Evolutionary conservation across 2,797 vertebrate genomes (phyloP).

Genomic region (Gymnoscopelus microlampas): DNA sequence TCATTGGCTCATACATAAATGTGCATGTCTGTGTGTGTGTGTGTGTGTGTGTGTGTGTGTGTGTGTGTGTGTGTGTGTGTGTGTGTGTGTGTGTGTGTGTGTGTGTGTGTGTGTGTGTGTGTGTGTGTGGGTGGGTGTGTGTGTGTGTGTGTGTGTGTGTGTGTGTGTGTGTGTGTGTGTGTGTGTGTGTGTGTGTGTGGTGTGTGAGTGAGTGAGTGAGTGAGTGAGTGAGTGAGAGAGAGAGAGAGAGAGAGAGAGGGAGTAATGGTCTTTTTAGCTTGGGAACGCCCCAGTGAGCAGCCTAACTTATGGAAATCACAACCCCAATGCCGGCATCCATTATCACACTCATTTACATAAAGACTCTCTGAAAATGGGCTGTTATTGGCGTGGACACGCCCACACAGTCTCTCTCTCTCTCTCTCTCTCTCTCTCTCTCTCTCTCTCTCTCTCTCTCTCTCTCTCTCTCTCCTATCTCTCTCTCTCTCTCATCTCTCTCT

Average conservation of each 20-base stretch:
- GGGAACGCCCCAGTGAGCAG: conserved; percentile 73
- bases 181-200: conserved; percentile 38
- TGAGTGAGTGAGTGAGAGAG: conserved; percentile 18
- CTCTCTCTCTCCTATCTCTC: no score
- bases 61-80: conserved; percentile 43
- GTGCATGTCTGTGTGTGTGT: conserved; percentile 38
- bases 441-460: no score
- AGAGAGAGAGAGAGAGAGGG: conserved; percentile 19
- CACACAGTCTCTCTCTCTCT: no score
- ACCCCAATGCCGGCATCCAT: conserved; percentile 84
- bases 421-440: no score
- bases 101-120: conserved; percentile 26
- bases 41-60: neutral
- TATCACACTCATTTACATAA: conserved; percentile 87
- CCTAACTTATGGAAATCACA: conserved; percentile 89
- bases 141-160: neutral
- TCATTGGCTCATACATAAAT: neutral
- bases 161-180: conserved; percentile 43
- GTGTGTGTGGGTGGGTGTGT: conserved; percentile 28
- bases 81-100: conserved; percentile 39
- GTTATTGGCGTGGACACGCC: conserved; percentile 50
- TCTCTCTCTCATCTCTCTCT: no score
- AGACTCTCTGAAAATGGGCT: conserved; percentile 68
- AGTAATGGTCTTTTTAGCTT: conserved; percentile 69
- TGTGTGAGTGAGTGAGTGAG: conserved; percentile 24